Percentiles rank a stretch among this genome's conserved stretches.
These are phyloP conservation scores for Calephelis virginiensis DNA, from an alignment of 1,140 invertebrate species.

Conservation along the genomic window DNA sequence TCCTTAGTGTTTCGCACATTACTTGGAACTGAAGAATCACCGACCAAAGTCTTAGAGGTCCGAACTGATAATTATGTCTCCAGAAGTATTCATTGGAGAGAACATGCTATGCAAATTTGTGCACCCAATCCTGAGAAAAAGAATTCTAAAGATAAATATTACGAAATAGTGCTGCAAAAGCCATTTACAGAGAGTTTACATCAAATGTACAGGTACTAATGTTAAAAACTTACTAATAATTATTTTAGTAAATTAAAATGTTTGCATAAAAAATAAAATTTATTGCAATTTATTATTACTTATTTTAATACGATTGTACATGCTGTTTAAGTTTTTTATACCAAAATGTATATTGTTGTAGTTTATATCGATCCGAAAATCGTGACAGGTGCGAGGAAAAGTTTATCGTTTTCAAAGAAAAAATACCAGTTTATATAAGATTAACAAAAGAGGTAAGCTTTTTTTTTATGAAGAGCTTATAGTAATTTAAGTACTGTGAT, in stretches of 20 bases:
- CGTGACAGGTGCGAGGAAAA: conserved; percentile 82
- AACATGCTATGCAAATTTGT: conserved; percentile 86
- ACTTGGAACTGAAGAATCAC: conserved; percentile 73
- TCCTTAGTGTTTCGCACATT: conserved; percentile 75
- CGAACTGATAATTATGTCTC: conserved; percentile 83
- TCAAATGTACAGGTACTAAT: conserved; percentile 83
- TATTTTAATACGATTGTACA: no score
- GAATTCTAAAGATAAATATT: conserved; percentile 76
- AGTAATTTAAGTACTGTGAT: no score
- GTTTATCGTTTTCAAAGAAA: conserved; percentile 86
- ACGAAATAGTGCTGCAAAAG: conserved; percentile 86
- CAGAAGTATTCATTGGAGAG: conserved; percentile 81
- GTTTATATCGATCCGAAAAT: conserved; percentile 85
- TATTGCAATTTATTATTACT: no score
- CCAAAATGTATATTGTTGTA: conserved; percentile 51
- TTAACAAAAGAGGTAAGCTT: conserved; percentile 83
- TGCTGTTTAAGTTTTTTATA: background rate
- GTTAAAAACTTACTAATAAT: no score
- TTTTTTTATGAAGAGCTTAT: no score
- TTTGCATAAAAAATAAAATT: no score
- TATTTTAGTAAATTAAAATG: no score
- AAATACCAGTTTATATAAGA: conserved; percentile 84
- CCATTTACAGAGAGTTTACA: conserved; percentile 82
- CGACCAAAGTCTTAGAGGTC: conserved; percentile 83
- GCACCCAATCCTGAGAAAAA: conserved; percentile 69